phyloP scores from a whole-genome alignment of 2,797 vertebrate species.

The Chelmon rostratus region DNA sequence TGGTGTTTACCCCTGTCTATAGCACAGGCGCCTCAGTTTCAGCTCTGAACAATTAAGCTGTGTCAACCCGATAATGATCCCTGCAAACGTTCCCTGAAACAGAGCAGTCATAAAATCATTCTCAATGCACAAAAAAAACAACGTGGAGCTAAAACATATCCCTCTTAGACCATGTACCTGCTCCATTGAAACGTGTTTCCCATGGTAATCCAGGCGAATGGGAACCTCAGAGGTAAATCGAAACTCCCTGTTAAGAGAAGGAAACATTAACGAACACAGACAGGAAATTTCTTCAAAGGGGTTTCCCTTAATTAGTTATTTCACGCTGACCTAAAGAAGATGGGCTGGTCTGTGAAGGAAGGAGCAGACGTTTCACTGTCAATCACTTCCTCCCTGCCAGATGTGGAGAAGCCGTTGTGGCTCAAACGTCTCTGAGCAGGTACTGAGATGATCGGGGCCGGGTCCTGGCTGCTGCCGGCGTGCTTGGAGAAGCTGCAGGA shows the following conservation, averaged over 20 bases:
- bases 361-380: slow-evolving; percentile 78
- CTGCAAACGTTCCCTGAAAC: slow-evolving; percentile 95
- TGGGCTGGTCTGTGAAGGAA: slow-evolving; percentile 91
- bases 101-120: slow-evolving; percentile 27
- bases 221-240: slow-evolving; percentile 98
- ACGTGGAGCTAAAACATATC: slow-evolving; percentile 1
- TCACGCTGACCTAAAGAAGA: slow-evolving; percentile 93
- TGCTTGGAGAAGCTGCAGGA: slow-evolving; percentile 93
- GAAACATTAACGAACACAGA: neutral
- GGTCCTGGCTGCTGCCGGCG: slow-evolving; percentile 85
- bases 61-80: slow-evolving; percentile 96
- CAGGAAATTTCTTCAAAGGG: neutral
- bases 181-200: slow-evolving; percentile 98
- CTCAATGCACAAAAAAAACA: neutral
- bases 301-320: neutral
- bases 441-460: slow-evolving; percentile 93
- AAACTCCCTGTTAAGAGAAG: slow-evolving; percentile 90
- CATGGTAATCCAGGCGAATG: slow-evolving; percentile 97
- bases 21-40: slow-evolving; percentile 95
- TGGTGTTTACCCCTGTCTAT: slow-evolving; percentile 91
- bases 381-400: slow-evolving; percentile 71
- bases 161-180: slow-evolving; percentile 86
- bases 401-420: slow-evolving; percentile 82
- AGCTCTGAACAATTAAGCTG: slow-evolving; percentile 98
- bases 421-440: slow-evolving; percentile 88